Conservation (phyloP, 2,888 invertebrate genomes). For the Cryptus viduatorius region DNA sequence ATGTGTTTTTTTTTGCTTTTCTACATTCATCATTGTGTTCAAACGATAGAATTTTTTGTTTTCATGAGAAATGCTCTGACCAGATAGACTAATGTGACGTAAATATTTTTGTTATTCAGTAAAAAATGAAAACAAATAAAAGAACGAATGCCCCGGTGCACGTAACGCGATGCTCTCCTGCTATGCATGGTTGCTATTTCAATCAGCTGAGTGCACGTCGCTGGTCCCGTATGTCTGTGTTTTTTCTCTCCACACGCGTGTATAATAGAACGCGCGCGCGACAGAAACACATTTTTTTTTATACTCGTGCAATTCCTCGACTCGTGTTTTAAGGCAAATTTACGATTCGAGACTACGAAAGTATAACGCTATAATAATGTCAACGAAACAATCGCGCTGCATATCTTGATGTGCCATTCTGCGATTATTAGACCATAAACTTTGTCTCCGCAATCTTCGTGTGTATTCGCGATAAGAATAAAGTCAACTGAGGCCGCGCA, state of each 20-base stretch:
- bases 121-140: slow-evolving; percentile 14
- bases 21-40: not conserved
- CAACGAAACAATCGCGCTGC: slow-evolving; percentile 8
- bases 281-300: slow-evolving; percentile 42
- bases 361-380: slow-evolving; percentile 33
- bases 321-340: slow-evolving; percentile 6
- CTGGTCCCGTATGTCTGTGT: slow-evolving; percentile 25
- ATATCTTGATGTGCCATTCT: slow-evolving; percentile 17
- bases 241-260: slow-evolving; percentile 28
- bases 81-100: not conserved
- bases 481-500: not conserved
- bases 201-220: slow-evolving; percentile 62
- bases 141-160: not conserved
- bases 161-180: slow-evolving; percentile 37
- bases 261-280: slow-evolving; percentile 11
- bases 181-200: slow-evolving; percentile 49
- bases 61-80: not conserved
- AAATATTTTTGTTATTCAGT: not conserved
- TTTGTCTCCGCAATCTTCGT: slow-evolving; percentile 47
- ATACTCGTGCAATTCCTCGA: slow-evolving; percentile 18
- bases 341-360: slow-evolving; percentile 4
- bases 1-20: not conserved
- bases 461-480: slow-evolving; percentile 16
- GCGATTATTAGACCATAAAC: slow-evolving; percentile 62
- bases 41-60: not conserved